These are phyloP conservation scores for Tenebrio molitor DNA, from an alignment of 1,140 invertebrate genomes.

Conservation along the genomic window DNA sequence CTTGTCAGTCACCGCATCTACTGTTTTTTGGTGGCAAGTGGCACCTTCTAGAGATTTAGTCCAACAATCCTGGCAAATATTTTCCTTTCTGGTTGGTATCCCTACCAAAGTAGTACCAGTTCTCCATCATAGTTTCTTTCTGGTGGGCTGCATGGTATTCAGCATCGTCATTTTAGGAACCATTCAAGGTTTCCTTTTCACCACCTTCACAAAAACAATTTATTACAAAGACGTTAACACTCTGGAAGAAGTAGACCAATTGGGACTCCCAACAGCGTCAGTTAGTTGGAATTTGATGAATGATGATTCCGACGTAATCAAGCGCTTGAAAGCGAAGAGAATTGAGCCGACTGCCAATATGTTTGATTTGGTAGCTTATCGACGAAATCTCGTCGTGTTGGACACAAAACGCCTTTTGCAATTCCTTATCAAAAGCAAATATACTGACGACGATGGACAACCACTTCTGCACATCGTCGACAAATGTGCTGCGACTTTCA, in stretches of 20 bases:
- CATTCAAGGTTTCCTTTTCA: conserved; percentile 22
- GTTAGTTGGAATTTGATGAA: not conserved
- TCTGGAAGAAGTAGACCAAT: conserved; percentile 42
- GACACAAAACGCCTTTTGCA: conserved; percentile 30
- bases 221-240: conserved; percentile 49
- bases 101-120: not conserved
- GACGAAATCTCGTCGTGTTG: conserved; percentile 21
- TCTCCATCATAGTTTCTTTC: not conserved
- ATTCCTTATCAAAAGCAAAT: conserved; percentile 25
- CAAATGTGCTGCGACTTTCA: conserved; percentile 41
- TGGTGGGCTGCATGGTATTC: not conserved
- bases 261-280: conserved; percentile 18
- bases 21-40: not conserved
- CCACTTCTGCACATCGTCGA: conserved; percentile 44
- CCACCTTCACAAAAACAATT: not conserved
- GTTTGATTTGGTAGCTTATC: conserved; percentile 17
- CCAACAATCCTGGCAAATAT: not conserved
- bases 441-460: not conserved
- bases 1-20: no score
- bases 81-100: not conserved
- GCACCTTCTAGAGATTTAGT: not conserved
- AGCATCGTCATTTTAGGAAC: conserved; percentile 13
- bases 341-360: not conserved
- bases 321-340: not conserved
- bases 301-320: conserved; percentile 23